Evolutionary conservation across 2,113 vertebrate genomes (phyloP).

Genomic region (Phrynosoma blainvillii): DNA sequence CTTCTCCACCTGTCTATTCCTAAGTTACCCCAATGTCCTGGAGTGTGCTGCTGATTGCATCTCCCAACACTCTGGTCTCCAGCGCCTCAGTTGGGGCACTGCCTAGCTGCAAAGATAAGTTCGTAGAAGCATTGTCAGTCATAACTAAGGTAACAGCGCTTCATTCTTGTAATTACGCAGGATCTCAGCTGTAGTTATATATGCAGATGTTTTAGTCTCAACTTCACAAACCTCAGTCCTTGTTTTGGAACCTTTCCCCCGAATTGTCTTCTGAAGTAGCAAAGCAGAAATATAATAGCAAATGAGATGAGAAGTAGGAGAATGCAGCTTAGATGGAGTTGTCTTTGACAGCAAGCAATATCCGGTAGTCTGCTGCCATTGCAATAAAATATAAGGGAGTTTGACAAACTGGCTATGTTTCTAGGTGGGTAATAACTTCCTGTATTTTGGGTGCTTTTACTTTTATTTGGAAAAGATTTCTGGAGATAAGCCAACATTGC

Average conservation of each 20-base stretch:
- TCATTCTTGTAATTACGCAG: too few species aligned
- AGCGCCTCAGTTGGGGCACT: too few species aligned
- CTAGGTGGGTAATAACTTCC: neutral
- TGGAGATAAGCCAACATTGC: neutral
- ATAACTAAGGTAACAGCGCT: too few species aligned
- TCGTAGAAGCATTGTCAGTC: too few species aligned
- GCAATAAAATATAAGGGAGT: neutral
- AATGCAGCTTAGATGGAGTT: neutral
- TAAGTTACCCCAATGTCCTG: too few species aligned
- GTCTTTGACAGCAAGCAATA: neutral
- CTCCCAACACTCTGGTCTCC: too few species aligned
- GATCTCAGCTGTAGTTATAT: too few species aligned
- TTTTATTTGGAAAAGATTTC: neutral
- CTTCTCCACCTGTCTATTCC: too few species aligned
- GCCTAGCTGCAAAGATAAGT: too few species aligned
- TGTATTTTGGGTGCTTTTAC: neutral
- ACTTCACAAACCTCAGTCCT: neutral
- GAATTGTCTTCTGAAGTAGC: neutral
- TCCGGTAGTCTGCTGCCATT: neutral
- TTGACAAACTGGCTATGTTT: neutral
- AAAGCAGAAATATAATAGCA: neutral
- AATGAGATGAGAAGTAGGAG: neutral
- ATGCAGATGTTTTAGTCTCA: neutral
- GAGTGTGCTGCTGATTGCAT: too few species aligned
- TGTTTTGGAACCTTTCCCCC: neutral